These are phyloP conservation scores for Pomacea maculata DNA, from an alignment of 1,140 invertebrate genomes.

Conservation along the genomic window DNA sequence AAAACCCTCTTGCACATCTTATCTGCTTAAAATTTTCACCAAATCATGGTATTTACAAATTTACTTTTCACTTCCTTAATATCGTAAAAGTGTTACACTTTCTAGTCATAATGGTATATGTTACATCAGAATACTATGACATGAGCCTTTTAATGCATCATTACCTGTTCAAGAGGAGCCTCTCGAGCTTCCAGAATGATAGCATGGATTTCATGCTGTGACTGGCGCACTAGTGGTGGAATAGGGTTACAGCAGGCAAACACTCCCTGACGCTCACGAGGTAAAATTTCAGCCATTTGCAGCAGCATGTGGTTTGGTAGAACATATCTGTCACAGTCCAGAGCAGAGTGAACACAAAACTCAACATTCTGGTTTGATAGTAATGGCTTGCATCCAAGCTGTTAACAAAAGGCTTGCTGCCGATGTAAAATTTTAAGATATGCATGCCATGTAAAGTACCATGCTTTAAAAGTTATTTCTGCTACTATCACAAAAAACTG, in stretches of 20 bases:
- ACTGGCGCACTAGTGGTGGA: slow-evolving; percentile 83
- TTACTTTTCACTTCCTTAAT: not conserved
- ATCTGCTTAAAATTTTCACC: not conserved
- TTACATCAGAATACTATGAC: not conserved
- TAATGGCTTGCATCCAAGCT: too few relatives aligned
- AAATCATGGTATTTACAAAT: not conserved
- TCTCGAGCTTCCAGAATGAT: slow-evolving; percentile 80
- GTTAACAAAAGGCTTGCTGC: too few relatives aligned
- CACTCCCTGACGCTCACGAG: slow-evolving; percentile 92
- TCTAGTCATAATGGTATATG: not conserved
- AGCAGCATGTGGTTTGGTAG: slow-evolving; percentile 96
- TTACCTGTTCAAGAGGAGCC: slow-evolving; percentile 75
- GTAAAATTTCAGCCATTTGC: slow-evolving; percentile 88
- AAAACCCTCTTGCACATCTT: not conserved
- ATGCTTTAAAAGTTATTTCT: too few relatives aligned
- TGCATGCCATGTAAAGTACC: too few relatives aligned
- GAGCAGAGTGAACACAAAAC: too few relatives aligned
- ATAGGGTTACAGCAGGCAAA: slow-evolving; percentile 93
- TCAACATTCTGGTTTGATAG: too few relatives aligned
- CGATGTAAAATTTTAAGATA: too few relatives aligned
- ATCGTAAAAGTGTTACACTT: not conserved
- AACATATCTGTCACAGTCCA: slow-evolving; percentile 75
- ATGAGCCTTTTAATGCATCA: not conserved
- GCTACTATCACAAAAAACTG: too few relatives aligned
- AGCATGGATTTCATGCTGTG: slow-evolving; percentile 79